Base-by-base conservation (phyloP, 2,888 invertebrate genomes). In the Podotricha telesiphe region DNA sequence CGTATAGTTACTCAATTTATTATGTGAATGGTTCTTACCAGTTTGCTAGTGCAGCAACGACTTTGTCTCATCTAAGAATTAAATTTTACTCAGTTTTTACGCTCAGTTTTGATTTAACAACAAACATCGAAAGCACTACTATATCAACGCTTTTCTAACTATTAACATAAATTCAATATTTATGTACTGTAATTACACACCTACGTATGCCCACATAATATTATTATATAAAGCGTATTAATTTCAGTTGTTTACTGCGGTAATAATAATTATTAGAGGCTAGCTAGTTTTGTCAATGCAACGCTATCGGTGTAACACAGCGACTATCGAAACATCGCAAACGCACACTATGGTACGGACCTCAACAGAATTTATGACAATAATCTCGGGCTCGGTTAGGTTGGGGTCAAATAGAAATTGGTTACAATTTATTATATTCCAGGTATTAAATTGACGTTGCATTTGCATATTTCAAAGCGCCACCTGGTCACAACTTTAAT, bases 381-480 rank as follows among this genome's bases (percentile, higher is more conserved):
- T 90, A 89, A 89, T 88, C 86, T 86, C 83, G 80, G 77, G 81
- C 80, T 79, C 83, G 82, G 82, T 79, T 84, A 80, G 85, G 82
- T 82, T 78, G 77, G 76, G 79, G 75, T 79, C 83, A 77, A 83
- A 87, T 86, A 84, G 84, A 85, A 82, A 85, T 81, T 81, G 79
- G 70, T 50, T 79, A 75, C 77, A 80, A 86, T 87, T 85, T 86
- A 81, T 85, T 85, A 80, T 79, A 82, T 82, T 76, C 77, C 77
- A 70, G 78, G 78, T 78, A 74, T 79, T 77, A 78, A 64, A 76
- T 71, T 78, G 74, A 77, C 68, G 70, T 78, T 80, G 77, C 76
- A 83, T 86, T 84, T 81, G 79, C 79, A 81, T 83, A 83, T 77
- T 78, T 78, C 76, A 71, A 56, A 61, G 50, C 68, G 50, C 64